Evolutionary conservation across 2,797 vertebrate genomes (phyloP), one percentile per base, ranked within the genome.

Genomic region (Euphonia xanthogaster): DNA sequence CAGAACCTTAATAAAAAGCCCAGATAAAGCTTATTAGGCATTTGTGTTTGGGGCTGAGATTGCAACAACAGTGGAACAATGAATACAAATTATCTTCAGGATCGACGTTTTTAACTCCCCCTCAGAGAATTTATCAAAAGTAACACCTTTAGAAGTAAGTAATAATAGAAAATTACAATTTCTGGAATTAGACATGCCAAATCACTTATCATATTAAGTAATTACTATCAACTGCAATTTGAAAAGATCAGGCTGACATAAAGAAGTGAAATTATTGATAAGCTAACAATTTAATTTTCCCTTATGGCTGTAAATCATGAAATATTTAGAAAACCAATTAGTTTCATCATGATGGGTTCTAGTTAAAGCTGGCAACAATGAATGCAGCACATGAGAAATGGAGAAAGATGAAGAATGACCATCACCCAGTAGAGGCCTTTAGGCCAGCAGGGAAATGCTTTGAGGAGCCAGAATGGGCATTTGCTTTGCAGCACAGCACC

Each of bases 251-350:
- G 47, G 40, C 44, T 86, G 40, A 80, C 65, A 63, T 57, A 54
- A 83, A 70, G 50, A 88, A 73, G 45, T 62, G n/a, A 68, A 95
- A 96, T 86, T 90, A 92, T 75, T 78, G 92, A 90, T 89, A 84
- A 90, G 33, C 23, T 92, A 88, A 90, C 14, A 54, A 85, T 89
- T 94, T 74, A 7, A 21, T 80, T 83, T 91, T 62, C 72, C 48
- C 48, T 71, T 62, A 86, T 85, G 86, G 42, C 45, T 55, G 39
- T 61, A 89, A 85, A 77, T 86, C 28, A 73, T 40, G 6, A 84
- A 51, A 62, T 51, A 81, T 74, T 83, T 93, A 76, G 55, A 85
- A 88, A 88, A 72, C 20, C 8, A n/a, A 48, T 96, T 47, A 23
- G 14, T 88, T 94, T 90, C 37, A 76, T 81, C 58, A 17, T 16